Evolutionary conservation across 2,113 vertebrate species (phyloP), one percentile per base, ranked within the genome.

Genomic region (Macquaria australasica): DNA sequence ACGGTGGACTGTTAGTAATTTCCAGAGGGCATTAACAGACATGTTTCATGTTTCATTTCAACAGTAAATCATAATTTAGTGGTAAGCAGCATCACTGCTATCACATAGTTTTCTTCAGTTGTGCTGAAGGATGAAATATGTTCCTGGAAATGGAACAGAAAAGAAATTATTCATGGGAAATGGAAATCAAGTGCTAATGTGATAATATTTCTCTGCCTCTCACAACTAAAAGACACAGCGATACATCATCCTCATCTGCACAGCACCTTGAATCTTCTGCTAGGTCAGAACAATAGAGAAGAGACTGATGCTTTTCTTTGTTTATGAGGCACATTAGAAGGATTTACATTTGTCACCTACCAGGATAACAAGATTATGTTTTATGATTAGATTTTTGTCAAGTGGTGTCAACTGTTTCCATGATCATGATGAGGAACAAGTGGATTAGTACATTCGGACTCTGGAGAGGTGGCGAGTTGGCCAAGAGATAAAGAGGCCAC

Each of bases 111-210:
- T 88, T 83, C 81, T 45, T 82, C 68, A 77, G 72, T 87, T 87
- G 84, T 66, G 63, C 85, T 81, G 86, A 88, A 82, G 71, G 85
- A 91, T 93, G 85, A 95, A 87, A 81, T 85, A 91, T 89, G 81
- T 71, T 86, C 60, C 82, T 25, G 51, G 83, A 88, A 90, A 89
- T 82, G 68, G 82, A 89, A 83, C 80, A 79, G 84, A 90, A 81
- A 85, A 88, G 84, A 92, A 90, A 93, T 94, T 90, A 94, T 96
- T 94, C 91, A 93, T 83, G 73, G 86, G 63, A 91, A 93, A 92
- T 93, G 91, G 76, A 94, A 94, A 94, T 94, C 84, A 92, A 93
- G 83, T 90, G 91, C 93, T 95, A 92, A 96, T 95, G 88, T 71
- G 84, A 89, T 94, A 89, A 93, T 93, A 92, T 92, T 92, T 91